These are phyloP conservation scores for Acanthochromis polyacanthus DNA, from an alignment of 2,113 vertebrate genomes.

Conservation along the genomic window DNA sequence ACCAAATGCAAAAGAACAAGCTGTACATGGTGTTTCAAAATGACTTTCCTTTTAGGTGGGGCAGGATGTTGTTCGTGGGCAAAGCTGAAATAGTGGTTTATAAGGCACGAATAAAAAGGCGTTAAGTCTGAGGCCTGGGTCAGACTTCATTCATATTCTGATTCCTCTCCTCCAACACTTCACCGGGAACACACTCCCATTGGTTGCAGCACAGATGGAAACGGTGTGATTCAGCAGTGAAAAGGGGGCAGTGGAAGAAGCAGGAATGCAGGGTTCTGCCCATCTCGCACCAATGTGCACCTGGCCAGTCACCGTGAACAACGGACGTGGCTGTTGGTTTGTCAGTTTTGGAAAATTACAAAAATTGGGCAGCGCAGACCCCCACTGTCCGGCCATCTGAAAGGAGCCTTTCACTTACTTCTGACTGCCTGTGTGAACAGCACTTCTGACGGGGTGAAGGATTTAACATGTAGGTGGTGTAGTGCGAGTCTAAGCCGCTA, in stretches of 20 bases:
- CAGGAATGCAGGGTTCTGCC: conserved; percentile 29
- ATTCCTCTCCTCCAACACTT: background rate
- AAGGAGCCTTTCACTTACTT: conserved; percentile 70
- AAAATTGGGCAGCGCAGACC: conserved; percentile 49
- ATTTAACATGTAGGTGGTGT: conserved; percentile 30
- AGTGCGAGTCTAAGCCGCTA: background rate
- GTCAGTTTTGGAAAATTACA: conserved; percentile 64
- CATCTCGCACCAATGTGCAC: conserved; percentile 51
- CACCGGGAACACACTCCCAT: background rate
- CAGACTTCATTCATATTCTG: background rate
- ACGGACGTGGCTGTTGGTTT: conserved; percentile 57
- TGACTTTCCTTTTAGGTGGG: background rate
- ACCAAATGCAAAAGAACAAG: background rate
- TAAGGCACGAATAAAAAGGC: background rate
- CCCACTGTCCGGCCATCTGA: conserved; percentile 57
- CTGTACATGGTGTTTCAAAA: background rate
- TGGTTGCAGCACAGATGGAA: conserved; percentile 4
- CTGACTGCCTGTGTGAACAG: conserved; percentile 34
- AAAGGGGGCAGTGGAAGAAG: background rate
- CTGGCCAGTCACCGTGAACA: conserved; percentile 55
- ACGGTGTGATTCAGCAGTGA: conserved; percentile 11
- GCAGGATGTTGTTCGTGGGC: too few relatives aligned
- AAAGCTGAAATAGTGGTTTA: background rate
- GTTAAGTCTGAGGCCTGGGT: background rate
- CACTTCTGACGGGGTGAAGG: conserved; percentile 7